These are phyloP conservation scores for Mesocricetus auratus DNA, from an alignment of 2,113 vertebrate genomes.

Conservation along the genomic window DNA sequence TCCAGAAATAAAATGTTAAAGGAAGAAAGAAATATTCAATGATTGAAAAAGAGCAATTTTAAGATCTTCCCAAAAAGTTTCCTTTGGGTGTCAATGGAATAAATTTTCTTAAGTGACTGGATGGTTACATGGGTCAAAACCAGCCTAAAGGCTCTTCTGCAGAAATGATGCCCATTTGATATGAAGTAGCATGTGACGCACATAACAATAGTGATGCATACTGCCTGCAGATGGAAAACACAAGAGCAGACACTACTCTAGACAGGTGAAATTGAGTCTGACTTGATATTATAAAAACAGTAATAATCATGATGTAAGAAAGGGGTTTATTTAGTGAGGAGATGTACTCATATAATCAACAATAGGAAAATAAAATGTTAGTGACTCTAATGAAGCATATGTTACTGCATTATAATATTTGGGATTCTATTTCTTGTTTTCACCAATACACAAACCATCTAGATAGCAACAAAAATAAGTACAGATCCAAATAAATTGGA, in stretches of 20 bases:
- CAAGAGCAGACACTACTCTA: not conserved
- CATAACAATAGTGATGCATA: fast-evolving
- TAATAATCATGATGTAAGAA: not conserved
- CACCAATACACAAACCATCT: not conserved
- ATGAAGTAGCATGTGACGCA: too few species aligned
- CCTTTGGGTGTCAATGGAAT: not conserved
- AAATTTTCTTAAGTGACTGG: too few species aligned
- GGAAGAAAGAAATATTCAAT: not conserved
- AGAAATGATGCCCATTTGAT: not conserved
- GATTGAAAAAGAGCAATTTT: not conserved
- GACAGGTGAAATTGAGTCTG: not conserved
- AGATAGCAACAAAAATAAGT: not conserved
- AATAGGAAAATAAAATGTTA: not conserved
- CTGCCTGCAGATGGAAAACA: not conserved
- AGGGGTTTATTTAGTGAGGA: too few species aligned
- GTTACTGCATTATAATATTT: not conserved
- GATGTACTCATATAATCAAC: not conserved
- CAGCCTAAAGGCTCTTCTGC: not conserved
- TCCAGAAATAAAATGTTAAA: not conserved
- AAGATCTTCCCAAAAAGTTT: not conserved
- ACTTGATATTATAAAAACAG: not conserved
- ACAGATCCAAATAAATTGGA: not conserved
- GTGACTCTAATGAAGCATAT: not conserved
- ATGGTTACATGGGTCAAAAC: not conserved
- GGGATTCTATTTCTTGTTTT: not conserved